Base-by-base conservation (phyloP, 2,888 invertebrate genomes). In the Cheiracanthium punctorium region DNA sequence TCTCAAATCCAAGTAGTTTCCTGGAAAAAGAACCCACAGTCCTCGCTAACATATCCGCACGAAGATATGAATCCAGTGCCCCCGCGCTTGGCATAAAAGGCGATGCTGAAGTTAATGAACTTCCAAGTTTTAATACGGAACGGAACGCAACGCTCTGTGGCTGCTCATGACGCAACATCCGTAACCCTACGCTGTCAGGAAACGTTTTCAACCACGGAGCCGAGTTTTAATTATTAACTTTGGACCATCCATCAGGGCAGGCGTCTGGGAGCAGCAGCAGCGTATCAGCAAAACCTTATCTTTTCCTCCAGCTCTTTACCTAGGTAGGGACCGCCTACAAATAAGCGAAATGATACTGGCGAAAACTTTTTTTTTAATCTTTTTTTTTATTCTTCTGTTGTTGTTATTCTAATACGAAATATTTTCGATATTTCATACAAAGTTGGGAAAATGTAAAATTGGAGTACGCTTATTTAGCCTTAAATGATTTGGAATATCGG, bases 151-250 rank as follows among this genome's bases (percentile, higher is more conserved):
- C 70, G 58, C 29, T 17, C 24, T 20, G 43, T 48, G n/a, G 72
- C 80, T 74, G 74, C 81, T 37, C 69, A 30, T 81, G 81, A 81
- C 81, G 81, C 74, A 67, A 80, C 41, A 72, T 80, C 80, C 80
- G 80, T 65, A 81, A 69, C 29, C 41, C 81, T 41, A 71, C 43
- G 10, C 29, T 71, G 29, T 81, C 81, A 81, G 81, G 81, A 81
- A 81, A 81, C 69, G 71, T 79, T 79, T 79, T 79, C 79, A 79
- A 70, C 79, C 37, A 70, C 71, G 74, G 74, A 64, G 32, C 81
- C 65, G 74, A 81, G 67, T 81, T 81, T 81, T 81, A 81, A 81
- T 81, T 81, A 81, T 81, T 81, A 81, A 52, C 67, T 81, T 48
- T 28, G 48, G 43, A 74, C 74, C 81, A 81, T 81, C 81, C 81